Evolutionary conservation across 1,140 invertebrate genomes (phyloP), one percentile per base, ranked within the genome.

Genomic region (Neotoxoptera formosana): DNA sequence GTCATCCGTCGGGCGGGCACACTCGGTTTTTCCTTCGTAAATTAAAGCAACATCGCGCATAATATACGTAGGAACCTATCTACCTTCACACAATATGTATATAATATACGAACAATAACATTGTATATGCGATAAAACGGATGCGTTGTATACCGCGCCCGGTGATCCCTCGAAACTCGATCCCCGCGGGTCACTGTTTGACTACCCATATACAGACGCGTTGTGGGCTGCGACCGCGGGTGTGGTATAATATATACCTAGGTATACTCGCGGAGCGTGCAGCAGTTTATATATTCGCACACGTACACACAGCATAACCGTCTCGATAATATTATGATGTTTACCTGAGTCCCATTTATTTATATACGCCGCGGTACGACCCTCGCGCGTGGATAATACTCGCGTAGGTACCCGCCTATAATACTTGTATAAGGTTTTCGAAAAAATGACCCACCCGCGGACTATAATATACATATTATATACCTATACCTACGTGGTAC

Each of bases 281-380:
- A 11, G 11, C 6, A 67, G 60, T n/a, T 67, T 67, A n/a, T 67
- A 67, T 67, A 67, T 67, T 14, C 60, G 30, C 60, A n/a, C n/a
- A 34, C 14, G 60, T 76, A 76, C 30, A 76, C 60, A 67, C 30
- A 17, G 3, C n/a, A n/a, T 76, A n/a, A 41, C 41, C 41, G 4
- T 41, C 41, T n/a, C n/a, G n/a, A 41, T 4, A 9, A 67, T 34
- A n/a, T 76, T 76, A n/a, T n/a, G n/a, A 76, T 76, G n/a, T 76
- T 76, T 76, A 76, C 60, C 60, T 76, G n/a, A 14, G n/a, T n/a
- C 60, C 60, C 60, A 76, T 76, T 76, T 76, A 76, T 76, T 76
- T 76, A 76, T 76, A 76, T 76, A n/a, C 60, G n/a, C 60, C 30
- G 14, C 56, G 23, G 56, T n/a, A 76, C 30, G n/a, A 76, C 60